Evolutionary conservation across 2,888 invertebrate genomes (phyloP).

Genomic region (Scaptomyza cyrtandrae): DNA sequence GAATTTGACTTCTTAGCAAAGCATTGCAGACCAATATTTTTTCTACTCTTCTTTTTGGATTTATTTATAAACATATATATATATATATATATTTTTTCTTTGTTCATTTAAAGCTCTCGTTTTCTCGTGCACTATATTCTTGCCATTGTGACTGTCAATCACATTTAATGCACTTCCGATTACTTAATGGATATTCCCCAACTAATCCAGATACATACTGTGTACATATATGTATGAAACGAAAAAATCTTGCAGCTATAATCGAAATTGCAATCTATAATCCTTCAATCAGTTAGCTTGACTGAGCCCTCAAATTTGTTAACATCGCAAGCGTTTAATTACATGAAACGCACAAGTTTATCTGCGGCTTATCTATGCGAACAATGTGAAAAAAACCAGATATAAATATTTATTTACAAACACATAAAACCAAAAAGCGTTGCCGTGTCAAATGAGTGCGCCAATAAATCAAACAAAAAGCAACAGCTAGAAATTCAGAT

Average conservation of each 20-base stretch:
- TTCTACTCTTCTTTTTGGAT: slow-evolving; percentile 1
- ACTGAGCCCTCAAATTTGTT: slow-evolving; percentile 23
- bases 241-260: not conserved
- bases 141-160: slow-evolving; percentile 41
- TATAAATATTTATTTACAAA: slow-evolving; percentile 31
- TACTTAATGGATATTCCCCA: slow-evolving; percentile 37
- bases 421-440: slow-evolving; percentile 9
- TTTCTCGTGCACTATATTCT: slow-evolving; percentile 15
- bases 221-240: not conserved
- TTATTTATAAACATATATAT: too few relatives aligned
- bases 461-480: slow-evolving; percentile 41
- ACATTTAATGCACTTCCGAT: slow-evolving; percentile 57
- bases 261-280: not conserved
- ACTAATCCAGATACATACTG: not conserved
- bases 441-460: slow-evolving; percentile 23
- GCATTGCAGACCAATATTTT: slow-evolving; percentile 6
- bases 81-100: slow-evolving; percentile 4
- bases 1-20: slow-evolving; percentile 42
- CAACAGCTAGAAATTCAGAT: slow-evolving; percentile 23
- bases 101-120: slow-evolving; percentile 42
- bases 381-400: slow-evolving; percentile 25
- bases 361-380: slow-evolving; percentile 43
- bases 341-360: slow-evolving; percentile 23
- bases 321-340: slow-evolving; percentile 34
- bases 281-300: slow-evolving; percentile 14